A percentile compares a stretch with the other conserved stretches of the same genome.
Evolutionary conservation across 1,140 invertebrate genomes (phyloP).

Genomic region (Trypoxylus dichotomus): DNA sequence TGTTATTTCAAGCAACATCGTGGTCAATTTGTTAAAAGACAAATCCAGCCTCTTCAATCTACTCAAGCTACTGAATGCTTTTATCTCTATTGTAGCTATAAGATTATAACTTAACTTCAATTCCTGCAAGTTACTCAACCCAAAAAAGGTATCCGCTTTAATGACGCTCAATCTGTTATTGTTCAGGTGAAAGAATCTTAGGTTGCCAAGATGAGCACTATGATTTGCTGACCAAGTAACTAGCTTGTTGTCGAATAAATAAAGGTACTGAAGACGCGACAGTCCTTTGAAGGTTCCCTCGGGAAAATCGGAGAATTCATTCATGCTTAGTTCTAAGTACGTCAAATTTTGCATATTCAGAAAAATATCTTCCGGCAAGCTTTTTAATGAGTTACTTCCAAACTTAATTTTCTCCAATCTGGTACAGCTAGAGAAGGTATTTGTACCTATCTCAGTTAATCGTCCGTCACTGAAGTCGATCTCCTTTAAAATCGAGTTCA

Average conservation of each 20-base stretch:
- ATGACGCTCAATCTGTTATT: constrained; percentile 31
- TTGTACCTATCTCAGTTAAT: background rate
- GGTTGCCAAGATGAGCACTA: constrained; percentile 24
- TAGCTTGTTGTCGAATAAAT: constrained; percentile 29
- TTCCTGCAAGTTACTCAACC: constrained; percentile 34
- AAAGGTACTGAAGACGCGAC: constrained; percentile 18
- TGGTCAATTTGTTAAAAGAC: constrained; percentile 13
- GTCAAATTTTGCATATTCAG: background rate
- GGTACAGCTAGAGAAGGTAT: constrained; percentile 24
- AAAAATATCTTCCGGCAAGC: background rate
- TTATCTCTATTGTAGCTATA: background rate
- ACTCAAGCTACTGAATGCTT: constrained; percentile 6
- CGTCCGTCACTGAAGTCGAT: background rate
- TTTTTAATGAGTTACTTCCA: background rate
- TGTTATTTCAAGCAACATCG: background rate
- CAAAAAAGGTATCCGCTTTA: constrained; percentile 31
- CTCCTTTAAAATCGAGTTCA: background rate
- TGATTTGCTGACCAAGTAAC: background rate
- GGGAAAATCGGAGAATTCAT: constrained; percentile 8
- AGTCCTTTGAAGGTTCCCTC: constrained; percentile 33
- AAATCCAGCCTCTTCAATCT: constrained; percentile 5
- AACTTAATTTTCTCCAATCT: constrained; percentile 13
- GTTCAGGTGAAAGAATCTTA: constrained; percentile 26
- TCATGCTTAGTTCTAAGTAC: background rate
- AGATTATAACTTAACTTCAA: constrained; percentile 41